Conservation (phyloP, 2,888 invertebrate genomes). For the Hipparchia sbordonii region DNA sequence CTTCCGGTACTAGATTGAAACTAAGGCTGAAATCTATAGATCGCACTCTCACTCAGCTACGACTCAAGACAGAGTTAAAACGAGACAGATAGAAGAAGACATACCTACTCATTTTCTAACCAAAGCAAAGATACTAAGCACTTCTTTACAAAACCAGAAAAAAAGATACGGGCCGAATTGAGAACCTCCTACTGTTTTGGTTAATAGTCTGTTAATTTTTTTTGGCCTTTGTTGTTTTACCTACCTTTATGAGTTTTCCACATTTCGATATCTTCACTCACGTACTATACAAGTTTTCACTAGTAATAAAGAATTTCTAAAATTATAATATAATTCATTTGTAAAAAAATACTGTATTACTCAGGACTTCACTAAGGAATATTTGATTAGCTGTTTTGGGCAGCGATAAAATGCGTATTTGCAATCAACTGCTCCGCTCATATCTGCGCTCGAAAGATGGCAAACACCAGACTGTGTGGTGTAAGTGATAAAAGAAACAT, state of each 20-base stretch:
- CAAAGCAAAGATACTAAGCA: no score
- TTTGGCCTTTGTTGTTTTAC: not conserved
- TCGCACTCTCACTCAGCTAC: no score
- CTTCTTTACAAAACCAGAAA: no score
- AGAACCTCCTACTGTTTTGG: no score
- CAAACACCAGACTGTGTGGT: constrained; percentile 19
- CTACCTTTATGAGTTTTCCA: constrained; percentile 28
- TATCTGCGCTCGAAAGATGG: constrained; percentile 32
- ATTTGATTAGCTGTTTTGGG: not conserved
- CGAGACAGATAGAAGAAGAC: no score
- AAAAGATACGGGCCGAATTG: no score
- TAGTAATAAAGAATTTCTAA: not conserved
- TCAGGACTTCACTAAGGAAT: not conserved
- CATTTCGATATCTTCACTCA: constrained; percentile 10
- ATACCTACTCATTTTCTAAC: no score
- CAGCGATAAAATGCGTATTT: constrained; percentile 18
- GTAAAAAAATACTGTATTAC: not conserved
- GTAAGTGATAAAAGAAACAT: constrained; percentile 12
- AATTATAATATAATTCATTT: not conserved
- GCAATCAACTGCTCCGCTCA: constrained; percentile 31
- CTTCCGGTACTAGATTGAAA: no score
- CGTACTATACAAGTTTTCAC: not conserved
- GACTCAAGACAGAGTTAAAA: no score
- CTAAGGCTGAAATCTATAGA: no score
- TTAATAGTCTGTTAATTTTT: no score